These are phyloP conservation scores for Dicycla oo DNA, from an alignment of 2,888 invertebrate genomes.

Conservation along the genomic window DNA sequence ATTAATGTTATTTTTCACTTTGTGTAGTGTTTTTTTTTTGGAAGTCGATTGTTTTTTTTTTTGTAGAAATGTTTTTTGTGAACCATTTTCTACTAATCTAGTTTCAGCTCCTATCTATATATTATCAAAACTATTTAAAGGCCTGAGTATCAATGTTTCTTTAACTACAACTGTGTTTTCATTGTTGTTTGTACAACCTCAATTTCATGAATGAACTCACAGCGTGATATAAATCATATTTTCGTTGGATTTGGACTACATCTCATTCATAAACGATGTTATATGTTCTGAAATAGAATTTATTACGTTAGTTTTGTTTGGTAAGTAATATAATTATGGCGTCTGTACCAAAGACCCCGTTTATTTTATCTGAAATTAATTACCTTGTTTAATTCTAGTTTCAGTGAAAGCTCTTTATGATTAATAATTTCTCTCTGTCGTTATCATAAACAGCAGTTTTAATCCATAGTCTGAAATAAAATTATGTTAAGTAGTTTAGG, in stretches of 20 bases:
- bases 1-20: too few relatives aligned
- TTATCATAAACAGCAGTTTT: neutral
- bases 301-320: slow-evolving; percentile 23
- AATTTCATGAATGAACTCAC: slow-evolving; percentile 52
- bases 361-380: neutral
- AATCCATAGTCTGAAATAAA: neutral
- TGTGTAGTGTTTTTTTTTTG: too few relatives aligned
- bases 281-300: slow-evolving; percentile 12
- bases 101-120: slow-evolving; percentile 18
- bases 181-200: slow-evolving; percentile 59
- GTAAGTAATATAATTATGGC: neutral
- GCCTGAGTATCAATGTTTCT: slow-evolving; percentile 38
- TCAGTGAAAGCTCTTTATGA: neutral
- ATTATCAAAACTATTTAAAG: slow-evolving; percentile 48
- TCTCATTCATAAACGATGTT: slow-evolving; percentile 51
- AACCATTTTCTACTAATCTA: neutral
- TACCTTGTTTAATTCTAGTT: neutral
- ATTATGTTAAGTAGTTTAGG: neutral
- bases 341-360: neutral
- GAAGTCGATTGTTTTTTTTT: too few relatives aligned
- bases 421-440: neutral
- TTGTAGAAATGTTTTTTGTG: too few relatives aligned
- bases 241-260: slow-evolving; percentile 43
- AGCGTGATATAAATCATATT: slow-evolving; percentile 49
- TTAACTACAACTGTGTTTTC: slow-evolving; percentile 53